Conservation (phyloP, 2,888 invertebrate genomes). For the Nudaria mundana region DNA sequence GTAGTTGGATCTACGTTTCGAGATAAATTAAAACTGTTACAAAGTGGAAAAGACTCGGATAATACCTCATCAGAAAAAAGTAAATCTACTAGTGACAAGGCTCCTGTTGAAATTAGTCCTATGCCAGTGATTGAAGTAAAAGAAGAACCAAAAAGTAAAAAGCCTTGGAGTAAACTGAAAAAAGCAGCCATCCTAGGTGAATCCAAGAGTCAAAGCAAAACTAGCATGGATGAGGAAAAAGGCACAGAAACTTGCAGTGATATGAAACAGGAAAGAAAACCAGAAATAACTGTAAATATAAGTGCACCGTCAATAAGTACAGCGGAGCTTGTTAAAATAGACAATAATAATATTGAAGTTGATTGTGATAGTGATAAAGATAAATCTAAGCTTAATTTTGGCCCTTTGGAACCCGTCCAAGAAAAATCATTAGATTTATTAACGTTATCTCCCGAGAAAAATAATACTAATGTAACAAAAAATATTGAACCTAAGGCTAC, state of each 20-base stretch:
- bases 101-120: conserved; percentile 54
- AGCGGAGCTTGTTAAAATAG: conserved; percentile 73
- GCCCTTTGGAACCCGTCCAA: conserved; percentile 72
- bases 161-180: conserved; percentile 89
- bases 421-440: conserved; percentile 71
- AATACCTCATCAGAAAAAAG: conserved; percentile 45
- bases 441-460: conserved; percentile 65
- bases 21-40: conserved; percentile 74
- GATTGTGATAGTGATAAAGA: conserved; percentile 61
- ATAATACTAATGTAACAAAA: conserved; percentile 35
- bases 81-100: conserved; percentile 53
- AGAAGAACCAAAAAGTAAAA: conserved; percentile 73
- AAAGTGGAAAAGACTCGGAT: conserved; percentile 63
- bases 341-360: conserved; percentile 70
- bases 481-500: conserved; percentile 41
- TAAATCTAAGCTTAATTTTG: conserved; percentile 66
- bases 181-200: conserved; percentile 85
- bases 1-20: conserved; percentile 71
- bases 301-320: conserved; percentile 65
- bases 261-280: conserved; percentile 42
- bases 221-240: conserved; percentile 59
- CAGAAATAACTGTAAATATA: conserved; percentile 55
- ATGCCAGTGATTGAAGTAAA: conserved; percentile 49
- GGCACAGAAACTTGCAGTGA: conserved; percentile 40
- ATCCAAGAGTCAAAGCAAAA: conserved; percentile 64